Conservation (phyloP, 2,888 invertebrate species). For the Eucera pruinosa region DNA sequence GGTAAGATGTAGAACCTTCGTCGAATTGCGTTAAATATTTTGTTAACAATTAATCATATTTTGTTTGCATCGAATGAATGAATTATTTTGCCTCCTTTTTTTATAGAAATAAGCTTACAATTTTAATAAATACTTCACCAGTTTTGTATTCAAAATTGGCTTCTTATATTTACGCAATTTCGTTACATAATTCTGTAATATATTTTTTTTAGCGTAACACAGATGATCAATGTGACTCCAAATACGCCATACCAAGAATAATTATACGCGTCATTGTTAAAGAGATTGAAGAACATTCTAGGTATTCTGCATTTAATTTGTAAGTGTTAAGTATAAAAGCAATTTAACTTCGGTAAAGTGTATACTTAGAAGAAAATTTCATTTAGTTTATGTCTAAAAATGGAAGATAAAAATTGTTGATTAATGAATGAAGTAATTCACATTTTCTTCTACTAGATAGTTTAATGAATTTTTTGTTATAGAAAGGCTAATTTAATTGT, state of each 20-base stretch:
- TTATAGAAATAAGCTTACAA: constrained; percentile 36
- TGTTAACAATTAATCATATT: constrained; percentile 14
- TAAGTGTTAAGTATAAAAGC: constrained; percentile 52
- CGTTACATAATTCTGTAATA: constrained; percentile 66
- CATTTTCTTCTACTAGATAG: background rate
- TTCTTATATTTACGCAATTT: constrained; percentile 49
- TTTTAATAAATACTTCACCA: constrained; percentile 33
- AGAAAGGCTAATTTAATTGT: background rate
- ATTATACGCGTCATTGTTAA: constrained; percentile 19
- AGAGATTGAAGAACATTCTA: constrained; percentile 36
- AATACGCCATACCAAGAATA: constrained; percentile 90
- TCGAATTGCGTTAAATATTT: background rate
- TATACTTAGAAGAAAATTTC: constrained; percentile 1
- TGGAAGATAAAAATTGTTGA: background rate
- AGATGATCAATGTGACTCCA: constrained; percentile 96
- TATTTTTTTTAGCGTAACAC: constrained; percentile 91
- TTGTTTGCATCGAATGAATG: constrained; percentile 29
- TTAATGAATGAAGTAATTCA: background rate
- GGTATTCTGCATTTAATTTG: constrained; percentile 57
- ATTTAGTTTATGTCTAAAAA: background rate
- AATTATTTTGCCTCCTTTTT: constrained; percentile 22
- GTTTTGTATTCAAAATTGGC: constrained; percentile 15
- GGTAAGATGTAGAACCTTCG: constrained; percentile 23
- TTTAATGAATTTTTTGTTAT: constrained; percentile 4
- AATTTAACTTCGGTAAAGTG: constrained; percentile 13